Base-by-base conservation (phyloP, 1,140 invertebrate genomes). In the Bombyx mori region DNA sequence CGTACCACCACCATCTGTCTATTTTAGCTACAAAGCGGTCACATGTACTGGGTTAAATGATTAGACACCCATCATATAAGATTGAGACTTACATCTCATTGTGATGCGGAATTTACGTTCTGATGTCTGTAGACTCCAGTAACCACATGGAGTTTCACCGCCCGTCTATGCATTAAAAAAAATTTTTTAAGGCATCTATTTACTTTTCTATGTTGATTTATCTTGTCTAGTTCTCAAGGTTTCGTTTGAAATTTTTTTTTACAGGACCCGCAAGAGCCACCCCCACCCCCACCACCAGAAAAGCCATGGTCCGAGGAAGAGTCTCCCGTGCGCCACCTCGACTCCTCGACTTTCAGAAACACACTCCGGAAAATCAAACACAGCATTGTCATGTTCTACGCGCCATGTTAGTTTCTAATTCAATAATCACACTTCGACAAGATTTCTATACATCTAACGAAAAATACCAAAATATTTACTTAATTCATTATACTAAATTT, bases 381-480 rank as follows among this genome's bases (percentile, higher is more conserved):
- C 84, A 93, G 92, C 9, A 72, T 97, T 8, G 92, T 97, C 48
- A 96, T 97, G 92, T 97, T 97, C 84, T 97, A 97, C 88, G 95
- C 96, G 4, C 96, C 96, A 45, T 97, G 95, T 96, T 89, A 92
- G 93, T 82, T 69, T 49, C 10, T 35, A 35, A 35, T 35, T 35
- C 26, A 2, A 35, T 35, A 4, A 2, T 2, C 26, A 35, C 26
- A 4, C 26, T 35, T 35, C n/a, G n/a, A 91, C 91, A 52, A 92
- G 83, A 68, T 89, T 88, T 51, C 89, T 82, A 72, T 92, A 92
- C 75, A 92, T 89, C 89, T 91, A 72, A 47, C 12, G 43, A 12
- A 55, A 42, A 48, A 52, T 35, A 56, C 22, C 45, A 51, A 26
- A 10, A 55, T 35, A 35, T 35, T 1, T 2, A 35, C 1, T 4